Evolutionary conservation across 2,113 vertebrate genomes (phyloP), one percentile per base, ranked within the genome.

Genomic region (human (Homo sapiens)): DNA sequence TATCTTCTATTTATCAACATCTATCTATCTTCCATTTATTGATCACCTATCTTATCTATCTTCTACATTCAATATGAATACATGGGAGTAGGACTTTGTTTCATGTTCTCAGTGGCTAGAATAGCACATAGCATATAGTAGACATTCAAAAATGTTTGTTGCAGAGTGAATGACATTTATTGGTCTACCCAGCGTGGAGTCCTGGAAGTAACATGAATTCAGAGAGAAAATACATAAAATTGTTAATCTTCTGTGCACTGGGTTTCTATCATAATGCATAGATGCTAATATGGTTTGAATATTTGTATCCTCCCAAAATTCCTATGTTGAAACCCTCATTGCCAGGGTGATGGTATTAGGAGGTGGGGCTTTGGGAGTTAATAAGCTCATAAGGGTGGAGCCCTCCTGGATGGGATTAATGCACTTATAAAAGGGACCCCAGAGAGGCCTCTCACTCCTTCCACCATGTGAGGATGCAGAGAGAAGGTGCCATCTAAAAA

Each of bases 121-220:
- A 30, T 3, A 11, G 7, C 12, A 2, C 40, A 14, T 23, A 27
- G 1, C 22, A 8, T 16, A 3, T 5, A 3, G 8, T 27, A 52
- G 89, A 12, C 52, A 30, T 38, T 30, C 17, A 23, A 14, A 43
- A 52, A 52, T 32, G 30, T 22, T 18, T 43, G 48, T 17, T 14
- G 27, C 22, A 7, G 7, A 5, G 23, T 22, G 16, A 30, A 32
- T 45, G 70, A 30, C 5, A 50, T 79, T 22, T 38, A 35, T 32
- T 27, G 55, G 16, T 55, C 75, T 55, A 16, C 23, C 6, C 6
- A n/a, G 30, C 11, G 2, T 18, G 11, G 48, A 4, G 1, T 38
- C 8, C 32, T 12, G 64, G 14, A 9, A 7, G 30, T 43, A 4
- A 55, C 2, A 45, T 30, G 30, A 55, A 55, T 45, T 76, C 3